These are phyloP conservation scores for Bellardia pandia DNA, from an alignment of 2,888 invertebrate genomes.

Conservation along the genomic window DNA sequence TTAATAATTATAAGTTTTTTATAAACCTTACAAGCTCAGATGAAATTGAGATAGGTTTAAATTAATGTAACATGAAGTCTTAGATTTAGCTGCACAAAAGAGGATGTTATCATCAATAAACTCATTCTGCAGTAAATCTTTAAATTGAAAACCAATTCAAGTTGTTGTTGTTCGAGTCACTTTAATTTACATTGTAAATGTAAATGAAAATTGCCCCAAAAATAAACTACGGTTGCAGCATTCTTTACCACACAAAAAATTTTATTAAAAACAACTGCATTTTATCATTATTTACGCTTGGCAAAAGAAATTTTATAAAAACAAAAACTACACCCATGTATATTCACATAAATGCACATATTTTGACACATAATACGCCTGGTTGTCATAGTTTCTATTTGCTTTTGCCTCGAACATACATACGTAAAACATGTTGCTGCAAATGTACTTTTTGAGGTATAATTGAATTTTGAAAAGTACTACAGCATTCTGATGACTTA, in stretches of 20 bases:
- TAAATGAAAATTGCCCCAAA: neutral
- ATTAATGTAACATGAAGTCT: no score
- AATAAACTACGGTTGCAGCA: neutral
- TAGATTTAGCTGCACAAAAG: no score
- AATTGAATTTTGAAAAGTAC: no score
- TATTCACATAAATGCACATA: neutral
- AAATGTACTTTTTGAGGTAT: no score
- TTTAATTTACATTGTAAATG: neutral
- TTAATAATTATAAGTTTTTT: neutral
- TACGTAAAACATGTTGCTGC: no score
- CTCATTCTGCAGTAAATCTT: no score
- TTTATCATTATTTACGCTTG: constrained; percentile 37
- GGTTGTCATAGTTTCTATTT: constrained; percentile 11
- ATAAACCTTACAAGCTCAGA: no score
- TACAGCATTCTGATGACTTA: no score
- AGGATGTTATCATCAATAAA: no score
- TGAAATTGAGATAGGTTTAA: no score
- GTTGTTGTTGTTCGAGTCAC: no score
- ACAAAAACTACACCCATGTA: neutral
- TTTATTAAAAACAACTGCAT: constrained; percentile 32
- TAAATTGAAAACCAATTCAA: no score
- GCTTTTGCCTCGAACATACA: neutral
- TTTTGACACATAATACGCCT: constrained; percentile 27
- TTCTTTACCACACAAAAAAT: constrained; percentile 2
- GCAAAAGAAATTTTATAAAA: constrained; percentile 29